Evolutionary conservation across 2,888 invertebrate genomes (phyloP).

Genomic region (Oasisia sp.): DNA sequence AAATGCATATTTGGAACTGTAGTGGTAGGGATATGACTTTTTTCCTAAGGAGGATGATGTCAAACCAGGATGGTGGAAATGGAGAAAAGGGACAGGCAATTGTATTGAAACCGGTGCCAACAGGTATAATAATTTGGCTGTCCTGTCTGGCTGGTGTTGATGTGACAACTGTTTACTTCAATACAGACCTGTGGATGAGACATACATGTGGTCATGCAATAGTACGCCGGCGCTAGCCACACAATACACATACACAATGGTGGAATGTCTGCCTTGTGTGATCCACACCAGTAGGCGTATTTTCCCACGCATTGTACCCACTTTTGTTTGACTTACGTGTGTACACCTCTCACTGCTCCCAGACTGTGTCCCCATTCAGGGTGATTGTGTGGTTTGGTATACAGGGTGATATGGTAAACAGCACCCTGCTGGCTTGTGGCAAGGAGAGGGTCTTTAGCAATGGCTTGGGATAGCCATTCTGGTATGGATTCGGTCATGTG

Average conservation of each 20-base stretch:
- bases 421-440: not conserved
- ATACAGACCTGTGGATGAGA: not conserved
- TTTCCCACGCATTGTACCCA: not conserved
- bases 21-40: too few species aligned
- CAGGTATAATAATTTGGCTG: not conserved
- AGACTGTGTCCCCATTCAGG: not conserved
- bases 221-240: not conserved
- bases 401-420: not conserved
- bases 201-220: not conserved
- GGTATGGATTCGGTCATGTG: not conserved
- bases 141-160: not conserved
- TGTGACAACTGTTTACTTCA: not conserved
- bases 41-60: too few species aligned
- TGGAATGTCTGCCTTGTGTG: not conserved
- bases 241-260: not conserved
- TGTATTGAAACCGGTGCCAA: too few species aligned
- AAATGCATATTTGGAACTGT: too few species aligned
- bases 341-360: not conserved
- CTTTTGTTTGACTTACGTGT: not conserved
- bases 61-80: too few species aligned
- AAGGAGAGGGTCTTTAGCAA: not conserved
- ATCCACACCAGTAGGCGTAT: constrained; percentile 1
- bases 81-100: too few species aligned
- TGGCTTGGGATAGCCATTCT: not conserved
- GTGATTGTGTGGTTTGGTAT: too few species aligned